Evolutionary conservation across 1,140 invertebrate genomes (phyloP).

Genomic region (Ruditapes philippinarum): DNA sequence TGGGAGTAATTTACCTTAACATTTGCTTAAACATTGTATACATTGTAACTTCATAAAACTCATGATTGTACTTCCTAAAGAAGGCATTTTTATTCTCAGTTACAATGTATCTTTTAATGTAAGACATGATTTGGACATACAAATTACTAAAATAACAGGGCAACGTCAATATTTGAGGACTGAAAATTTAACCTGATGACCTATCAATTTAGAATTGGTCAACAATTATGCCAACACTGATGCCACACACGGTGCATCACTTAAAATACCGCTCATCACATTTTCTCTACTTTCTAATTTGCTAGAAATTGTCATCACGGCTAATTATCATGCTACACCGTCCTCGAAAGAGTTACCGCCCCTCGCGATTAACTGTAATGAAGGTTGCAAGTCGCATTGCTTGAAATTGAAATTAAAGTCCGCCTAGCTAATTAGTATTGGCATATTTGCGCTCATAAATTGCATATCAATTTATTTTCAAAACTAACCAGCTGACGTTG

Average conservation of each 20-base stretch:
- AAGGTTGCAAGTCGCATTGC: not conserved
- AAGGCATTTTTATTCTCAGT: too few relatives aligned
- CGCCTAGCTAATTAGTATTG: slow-evolving; percentile 5
- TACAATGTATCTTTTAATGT: too few relatives aligned
- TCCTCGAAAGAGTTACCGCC: slow-evolving; percentile 37
- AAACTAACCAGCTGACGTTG: slow-evolving; percentile 8
- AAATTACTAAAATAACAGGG: too few relatives aligned
- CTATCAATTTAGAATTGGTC: too few relatives aligned
- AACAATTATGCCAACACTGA: not conserved
- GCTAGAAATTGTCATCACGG: slow-evolving; percentile 25
- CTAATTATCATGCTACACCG: slow-evolving; percentile 14
- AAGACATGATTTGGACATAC: too few relatives aligned
- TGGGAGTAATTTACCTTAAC: too few relatives aligned
- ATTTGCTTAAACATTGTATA: too few relatives aligned
- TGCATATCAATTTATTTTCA: slow-evolving; percentile 51
- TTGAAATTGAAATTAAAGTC: slow-evolving; percentile 23
- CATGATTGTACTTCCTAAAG: too few relatives aligned
- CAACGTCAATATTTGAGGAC: too few relatives aligned
- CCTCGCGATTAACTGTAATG: not conserved
- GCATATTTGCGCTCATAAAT: slow-evolving; percentile 19
- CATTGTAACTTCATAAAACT: too few relatives aligned
- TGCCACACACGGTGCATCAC: slow-evolving; percentile 23
- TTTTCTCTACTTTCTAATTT: slow-evolving; percentile 48
- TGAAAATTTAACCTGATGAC: too few relatives aligned
- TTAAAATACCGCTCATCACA: slow-evolving; percentile 1